Conservation (phyloP, 2,113 vertebrate species). For the Sciurus niger region DNA sequence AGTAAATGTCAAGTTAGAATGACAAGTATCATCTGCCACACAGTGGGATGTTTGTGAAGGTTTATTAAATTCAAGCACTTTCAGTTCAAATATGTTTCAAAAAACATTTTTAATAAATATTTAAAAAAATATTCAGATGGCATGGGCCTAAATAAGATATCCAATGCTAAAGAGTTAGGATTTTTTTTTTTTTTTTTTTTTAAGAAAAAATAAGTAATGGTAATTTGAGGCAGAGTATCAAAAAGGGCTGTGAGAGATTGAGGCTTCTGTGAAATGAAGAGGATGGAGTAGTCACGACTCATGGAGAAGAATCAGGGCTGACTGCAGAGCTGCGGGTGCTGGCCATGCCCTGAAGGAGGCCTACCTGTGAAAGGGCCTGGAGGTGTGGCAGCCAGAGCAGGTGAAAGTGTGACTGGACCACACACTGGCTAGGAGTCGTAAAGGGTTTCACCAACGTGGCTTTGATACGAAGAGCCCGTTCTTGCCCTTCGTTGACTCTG, state of each 20-base stretch:
- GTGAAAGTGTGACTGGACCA: background rate
- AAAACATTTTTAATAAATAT: conserved; percentile 23
- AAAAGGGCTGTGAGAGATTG: background rate
- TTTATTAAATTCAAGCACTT: conserved; percentile 10
- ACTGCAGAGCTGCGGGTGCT: background rate
- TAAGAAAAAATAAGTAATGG: background rate
- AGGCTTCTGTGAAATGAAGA: background rate
- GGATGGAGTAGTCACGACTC: background rate
- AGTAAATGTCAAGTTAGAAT: conserved; percentile 45
- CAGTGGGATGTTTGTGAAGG: background rate
- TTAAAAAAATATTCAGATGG: background rate
- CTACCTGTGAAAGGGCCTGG: rapidly evolving
- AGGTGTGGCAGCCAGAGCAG: background rate
- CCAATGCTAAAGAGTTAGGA: background rate
- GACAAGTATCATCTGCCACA: background rate
- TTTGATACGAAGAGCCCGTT: background rate
- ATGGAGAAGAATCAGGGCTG: background rate
- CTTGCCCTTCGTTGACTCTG: background rate
- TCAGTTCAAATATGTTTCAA: conserved; percentile 49
- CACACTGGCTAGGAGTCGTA: background rate
- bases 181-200: no score
- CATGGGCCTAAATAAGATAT: conserved; percentile 12
- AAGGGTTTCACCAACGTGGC: background rate
- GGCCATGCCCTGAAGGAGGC: background rate
- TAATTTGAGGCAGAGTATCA: background rate